phyloP scores from a whole-genome alignment of 2,113 vertebrate species.

The Aspidoscelis tigris region DNA sequence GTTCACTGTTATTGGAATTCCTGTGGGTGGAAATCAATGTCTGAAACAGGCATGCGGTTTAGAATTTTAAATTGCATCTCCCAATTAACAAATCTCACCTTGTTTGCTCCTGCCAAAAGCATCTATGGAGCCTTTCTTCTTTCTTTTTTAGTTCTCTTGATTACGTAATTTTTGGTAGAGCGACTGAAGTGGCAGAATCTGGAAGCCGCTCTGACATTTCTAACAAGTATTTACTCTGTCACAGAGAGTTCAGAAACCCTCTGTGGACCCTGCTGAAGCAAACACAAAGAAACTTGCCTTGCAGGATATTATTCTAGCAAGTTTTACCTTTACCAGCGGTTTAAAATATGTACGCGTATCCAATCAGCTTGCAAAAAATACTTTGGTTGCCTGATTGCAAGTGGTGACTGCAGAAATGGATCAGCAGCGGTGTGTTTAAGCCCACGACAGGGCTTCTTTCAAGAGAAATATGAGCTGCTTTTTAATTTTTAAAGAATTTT shows the following conservation, averaged over 20 bases:
- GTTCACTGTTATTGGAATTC: background rate
- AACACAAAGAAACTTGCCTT: background rate
- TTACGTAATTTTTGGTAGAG: background rate
- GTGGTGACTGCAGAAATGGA: no score
- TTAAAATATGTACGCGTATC: no score
- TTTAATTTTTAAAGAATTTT: no score
- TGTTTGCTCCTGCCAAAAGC: background rate
- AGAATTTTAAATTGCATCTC: background rate
- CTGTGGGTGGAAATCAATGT: background rate
- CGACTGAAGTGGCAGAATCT: background rate
- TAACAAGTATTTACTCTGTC: constrained; percentile 16
- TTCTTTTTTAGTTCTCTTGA: background rate
- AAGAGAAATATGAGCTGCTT: no score
- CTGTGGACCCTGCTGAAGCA: background rate
- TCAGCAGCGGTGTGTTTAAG: no score
- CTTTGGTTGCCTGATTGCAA: no score
- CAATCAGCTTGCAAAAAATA: no score
- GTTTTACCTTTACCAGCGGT: background rate
- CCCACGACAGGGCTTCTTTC: no score
- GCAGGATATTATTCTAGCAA: background rate
- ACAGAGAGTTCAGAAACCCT: background rate
- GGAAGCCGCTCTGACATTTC: background rate
- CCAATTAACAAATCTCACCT: background rate
- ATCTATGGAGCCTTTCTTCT: background rate
- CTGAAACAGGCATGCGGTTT: background rate